Percentiles rank a stretch among this genome's conserved stretches.
phyloP scores from a whole-genome alignment of 35 echinoderm and acorn worm species.

The Heliocidaris tuberculata region DNA sequence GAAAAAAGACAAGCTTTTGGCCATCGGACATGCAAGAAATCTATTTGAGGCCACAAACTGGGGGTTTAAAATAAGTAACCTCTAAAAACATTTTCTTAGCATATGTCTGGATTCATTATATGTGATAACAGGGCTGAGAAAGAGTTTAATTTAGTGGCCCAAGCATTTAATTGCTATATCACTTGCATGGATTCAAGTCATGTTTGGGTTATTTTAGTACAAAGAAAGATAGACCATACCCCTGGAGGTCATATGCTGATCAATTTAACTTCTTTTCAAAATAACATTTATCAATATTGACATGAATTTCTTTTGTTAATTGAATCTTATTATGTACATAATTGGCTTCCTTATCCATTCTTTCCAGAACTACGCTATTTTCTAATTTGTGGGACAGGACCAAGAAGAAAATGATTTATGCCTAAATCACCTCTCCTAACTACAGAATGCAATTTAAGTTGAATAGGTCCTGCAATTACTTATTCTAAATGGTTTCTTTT shows the following conservation, averaged over 20 bases:
- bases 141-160: background rate
- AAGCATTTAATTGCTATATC: background rate
- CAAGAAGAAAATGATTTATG: background rate
- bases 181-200: background rate
- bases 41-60: background rate
- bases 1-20: background rate
- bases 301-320: background rate
- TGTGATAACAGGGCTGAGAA: background rate
- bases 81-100: background rate
- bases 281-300: background rate
- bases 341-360: background rate
- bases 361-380: no score
- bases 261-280: background rate
- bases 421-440: background rate
- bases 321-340: background rate
- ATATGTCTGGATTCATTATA: background rate
- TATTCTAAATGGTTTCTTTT: background rate
- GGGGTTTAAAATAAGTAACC: background rate
- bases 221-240: background rate
- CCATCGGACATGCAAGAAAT: background rate
- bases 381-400: no score
- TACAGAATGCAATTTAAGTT: background rate
- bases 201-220: background rate
- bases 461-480: background rate
- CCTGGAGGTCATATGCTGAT: background rate